These are phyloP conservation scores for Aricia agestis DNA, from an alignment of 1,140 invertebrate genomes.

Conservation along the genomic window DNA sequence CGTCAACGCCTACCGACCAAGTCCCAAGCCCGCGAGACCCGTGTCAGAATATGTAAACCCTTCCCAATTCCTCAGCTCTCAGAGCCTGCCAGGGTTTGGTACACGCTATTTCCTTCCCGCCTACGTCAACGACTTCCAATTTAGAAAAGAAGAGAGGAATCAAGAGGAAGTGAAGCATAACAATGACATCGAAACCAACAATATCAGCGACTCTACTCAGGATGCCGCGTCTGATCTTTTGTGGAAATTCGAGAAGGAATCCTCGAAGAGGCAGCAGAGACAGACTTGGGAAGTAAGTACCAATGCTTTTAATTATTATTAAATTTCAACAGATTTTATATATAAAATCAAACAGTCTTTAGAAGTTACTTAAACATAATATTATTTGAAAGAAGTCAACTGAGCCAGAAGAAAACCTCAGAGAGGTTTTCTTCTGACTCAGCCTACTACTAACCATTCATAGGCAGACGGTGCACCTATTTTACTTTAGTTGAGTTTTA, in stretches of 20 bases:
- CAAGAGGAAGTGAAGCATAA: conserved; percentile 57
- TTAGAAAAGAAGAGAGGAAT: conserved; percentile 38
- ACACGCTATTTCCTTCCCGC: conserved; percentile 58
- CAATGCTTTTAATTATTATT: background rate
- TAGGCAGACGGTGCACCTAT: no score
- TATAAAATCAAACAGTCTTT: no score
- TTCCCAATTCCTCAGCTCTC: conserved; percentile 53
- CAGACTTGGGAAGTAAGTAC: conserved; percentile 51
- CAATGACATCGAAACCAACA: conserved; percentile 56
- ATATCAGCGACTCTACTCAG: conserved; percentile 33
- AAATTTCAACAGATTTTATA: no score
- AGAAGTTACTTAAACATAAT: no score
- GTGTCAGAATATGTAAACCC: conserved; percentile 45
- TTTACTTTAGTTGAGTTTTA: no score
- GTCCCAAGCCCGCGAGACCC: conserved; percentile 39
- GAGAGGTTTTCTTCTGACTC: no score
- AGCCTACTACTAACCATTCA: no score
- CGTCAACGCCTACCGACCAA: conserved; percentile 59
- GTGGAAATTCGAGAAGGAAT: conserved; percentile 63
- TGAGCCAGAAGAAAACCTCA: no score
- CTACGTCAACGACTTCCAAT: conserved; percentile 37
- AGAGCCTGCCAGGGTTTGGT: conserved; percentile 57
- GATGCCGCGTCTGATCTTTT: conserved; percentile 49
- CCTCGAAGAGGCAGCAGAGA: conserved; percentile 45
- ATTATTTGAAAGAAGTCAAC: no score